These are phyloP conservation scores for Columba guinea DNA, from an alignment of 2,797 vertebrate species.

Conservation along the genomic window DNA sequence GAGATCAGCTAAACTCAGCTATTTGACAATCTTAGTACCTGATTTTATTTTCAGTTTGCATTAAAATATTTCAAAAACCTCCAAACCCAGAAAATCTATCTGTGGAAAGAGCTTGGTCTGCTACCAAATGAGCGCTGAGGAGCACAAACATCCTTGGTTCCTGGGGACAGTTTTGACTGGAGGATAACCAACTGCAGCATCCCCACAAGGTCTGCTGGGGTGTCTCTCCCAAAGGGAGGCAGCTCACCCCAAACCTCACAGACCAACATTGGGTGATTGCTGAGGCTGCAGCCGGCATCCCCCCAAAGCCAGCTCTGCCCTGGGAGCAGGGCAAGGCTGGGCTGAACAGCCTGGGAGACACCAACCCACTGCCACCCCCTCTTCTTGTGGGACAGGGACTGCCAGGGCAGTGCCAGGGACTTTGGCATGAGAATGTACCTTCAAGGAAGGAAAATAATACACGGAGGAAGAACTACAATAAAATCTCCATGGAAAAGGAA, in stretches of 20 bases:
- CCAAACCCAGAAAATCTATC: not conserved
- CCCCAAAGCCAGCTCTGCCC: not conserved
- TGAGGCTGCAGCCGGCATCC: not conserved
- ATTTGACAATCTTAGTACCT: not conserved
- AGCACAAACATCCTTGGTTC: not conserved
- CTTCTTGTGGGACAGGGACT: not conserved
- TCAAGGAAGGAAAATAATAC: not conserved
- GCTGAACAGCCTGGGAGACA: not conserved
- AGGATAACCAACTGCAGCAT: not conserved
- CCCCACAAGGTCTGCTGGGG: rapidly evolving
- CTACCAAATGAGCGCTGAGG: not conserved
- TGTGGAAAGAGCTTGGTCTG: not conserved
- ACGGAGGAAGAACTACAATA: not conserved
- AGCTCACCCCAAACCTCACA: not conserved
- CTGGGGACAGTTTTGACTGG: not conserved
- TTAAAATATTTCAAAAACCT: not conserved
- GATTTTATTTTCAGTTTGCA: not conserved
- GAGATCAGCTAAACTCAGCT: not conserved
- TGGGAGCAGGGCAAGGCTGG: not conserved
- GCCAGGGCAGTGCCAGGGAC: not conserved
- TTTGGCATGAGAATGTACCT: not conserved
- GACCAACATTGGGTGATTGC: rapidly evolving
- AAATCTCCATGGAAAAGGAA: not conserved
- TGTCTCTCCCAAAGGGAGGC: not conserved
- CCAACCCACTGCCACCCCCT: not conserved